phyloP scores from a whole-genome alignment of 1,140 invertebrate genomes.

The Ctenoplectra terminalis region DNA sequence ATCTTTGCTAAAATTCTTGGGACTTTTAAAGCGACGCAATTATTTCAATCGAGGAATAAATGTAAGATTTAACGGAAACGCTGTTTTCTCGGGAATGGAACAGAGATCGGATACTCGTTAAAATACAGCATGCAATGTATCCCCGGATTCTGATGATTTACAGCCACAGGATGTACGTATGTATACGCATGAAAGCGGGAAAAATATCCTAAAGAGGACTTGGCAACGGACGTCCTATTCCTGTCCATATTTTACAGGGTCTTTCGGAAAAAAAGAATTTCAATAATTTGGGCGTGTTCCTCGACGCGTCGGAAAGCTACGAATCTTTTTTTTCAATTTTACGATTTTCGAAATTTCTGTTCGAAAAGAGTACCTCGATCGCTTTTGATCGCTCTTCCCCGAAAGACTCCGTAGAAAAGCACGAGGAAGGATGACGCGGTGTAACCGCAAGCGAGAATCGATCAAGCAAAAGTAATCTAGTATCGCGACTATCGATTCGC shows the following conservation, averaged over 20 bases:
- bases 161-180: neutral
- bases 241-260: neutral
- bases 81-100: neutral
- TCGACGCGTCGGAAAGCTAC: too few relatives aligned
- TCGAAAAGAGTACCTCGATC: too few relatives aligned
- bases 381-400: too few relatives aligned
- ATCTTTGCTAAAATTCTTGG: too few relatives aligned
- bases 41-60: too few relatives aligned
- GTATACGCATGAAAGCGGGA: too few relatives aligned
- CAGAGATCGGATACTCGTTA: neutral
- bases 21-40: too few relatives aligned
- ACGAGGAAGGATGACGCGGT: neutral
- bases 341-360: too few relatives aligned
- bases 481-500: conserved; percentile 32
- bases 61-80: neutral
- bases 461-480: conserved; percentile 20
- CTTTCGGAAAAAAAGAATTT: neutral
- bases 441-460: neutral
- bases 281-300: neutral
- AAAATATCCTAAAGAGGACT: too few relatives aligned
- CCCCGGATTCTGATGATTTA: neutral
- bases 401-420: neutral
- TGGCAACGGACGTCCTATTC: neutral
- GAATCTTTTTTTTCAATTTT: too few relatives aligned
- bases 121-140: neutral